Evolutionary conservation across 2,113 vertebrate genomes (phyloP).

Genomic region (Poecilia latipinna): DNA sequence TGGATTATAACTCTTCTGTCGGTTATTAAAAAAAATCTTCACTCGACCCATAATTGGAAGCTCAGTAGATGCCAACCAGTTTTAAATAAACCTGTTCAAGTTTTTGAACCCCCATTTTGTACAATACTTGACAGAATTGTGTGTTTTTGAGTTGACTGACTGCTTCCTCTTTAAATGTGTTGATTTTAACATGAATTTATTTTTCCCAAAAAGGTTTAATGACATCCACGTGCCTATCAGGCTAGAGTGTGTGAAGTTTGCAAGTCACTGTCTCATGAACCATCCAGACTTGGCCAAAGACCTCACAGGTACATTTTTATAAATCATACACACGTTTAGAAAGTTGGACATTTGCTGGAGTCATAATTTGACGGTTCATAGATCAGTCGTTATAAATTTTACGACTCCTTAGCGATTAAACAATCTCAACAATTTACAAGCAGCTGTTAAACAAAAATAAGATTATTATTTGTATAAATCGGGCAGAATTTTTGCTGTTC

Average conservation of each 20-base stretch:
- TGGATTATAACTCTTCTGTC: too few species aligned
- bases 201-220: slow-evolving; percentile 86
- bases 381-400: too few species aligned
- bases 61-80: too few species aligned
- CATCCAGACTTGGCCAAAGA: slow-evolving; percentile 98
- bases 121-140: too few species aligned
- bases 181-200: background rate
- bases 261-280: slow-evolving; percentile 98
- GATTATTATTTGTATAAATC: background rate
- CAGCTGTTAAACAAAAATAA: background rate
- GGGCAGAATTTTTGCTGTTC: background rate
- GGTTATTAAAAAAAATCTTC: too few species aligned
- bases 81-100: too few species aligned
- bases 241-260: slow-evolving; percentile 98
- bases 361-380: too few species aligned
- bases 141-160: too few species aligned
- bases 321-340: background rate
- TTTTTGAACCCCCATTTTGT: too few species aligned
- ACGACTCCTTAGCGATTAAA: background rate
- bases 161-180: background rate
- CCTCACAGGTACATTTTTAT: slow-evolving; percentile 86
- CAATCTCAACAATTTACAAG: background rate
- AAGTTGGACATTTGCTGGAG: background rate
- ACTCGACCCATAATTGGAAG: too few species aligned
- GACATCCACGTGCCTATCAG: slow-evolving; percentile 98